phyloP scores from a whole-genome alignment of 2,888 invertebrate genomes.

The Coenonympha glycerion region DNA sequence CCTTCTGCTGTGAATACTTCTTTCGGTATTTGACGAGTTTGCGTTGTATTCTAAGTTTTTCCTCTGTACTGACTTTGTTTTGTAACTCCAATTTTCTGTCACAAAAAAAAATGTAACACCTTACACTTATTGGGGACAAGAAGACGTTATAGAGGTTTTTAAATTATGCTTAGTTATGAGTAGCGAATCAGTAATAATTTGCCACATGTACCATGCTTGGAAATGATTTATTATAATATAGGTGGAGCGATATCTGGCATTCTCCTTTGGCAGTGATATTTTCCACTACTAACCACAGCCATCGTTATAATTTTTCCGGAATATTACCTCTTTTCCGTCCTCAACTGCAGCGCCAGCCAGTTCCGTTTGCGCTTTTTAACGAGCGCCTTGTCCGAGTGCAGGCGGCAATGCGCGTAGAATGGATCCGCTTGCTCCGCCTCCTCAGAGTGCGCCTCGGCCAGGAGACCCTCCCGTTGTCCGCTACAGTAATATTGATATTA shows the following conservation, averaged over 20 bases:
- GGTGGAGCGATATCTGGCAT: too few species aligned
- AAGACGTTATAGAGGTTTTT: background rate
- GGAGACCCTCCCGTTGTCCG: slow-evolving; percentile 93
- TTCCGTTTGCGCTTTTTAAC: slow-evolving; percentile 87
- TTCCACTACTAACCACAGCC: too few species aligned
- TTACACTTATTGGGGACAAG: background rate
- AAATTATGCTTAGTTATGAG: too few species aligned
- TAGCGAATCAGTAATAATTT: too few species aligned
- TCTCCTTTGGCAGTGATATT: too few species aligned
- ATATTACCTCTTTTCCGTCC: slow-evolving; percentile 82
- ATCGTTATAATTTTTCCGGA: too few species aligned
- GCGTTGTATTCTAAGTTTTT: slow-evolving; percentile 84
- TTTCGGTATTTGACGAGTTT: slow-evolving; percentile 89
- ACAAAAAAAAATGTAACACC: slow-evolving; percentile 4
- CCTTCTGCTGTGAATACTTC: slow-evolving; percentile 86
- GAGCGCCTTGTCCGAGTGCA: slow-evolving; percentile 94
- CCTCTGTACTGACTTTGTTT: slow-evolving; percentile 79
- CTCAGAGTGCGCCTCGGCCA: slow-evolving; percentile 94
- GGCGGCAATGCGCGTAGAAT: slow-evolving; percentile 96
- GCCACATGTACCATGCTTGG: too few species aligned
- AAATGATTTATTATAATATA: too few species aligned
- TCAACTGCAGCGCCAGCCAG: slow-evolving; percentile 89
- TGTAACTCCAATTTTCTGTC: slow-evolving; percentile 74
- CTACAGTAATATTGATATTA: slow-evolving; percentile 56
- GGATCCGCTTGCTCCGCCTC: slow-evolving; percentile 96